Conservation (phyloP, 2,797 vertebrate species). For the Lutjanus argentimaculatus region DNA sequence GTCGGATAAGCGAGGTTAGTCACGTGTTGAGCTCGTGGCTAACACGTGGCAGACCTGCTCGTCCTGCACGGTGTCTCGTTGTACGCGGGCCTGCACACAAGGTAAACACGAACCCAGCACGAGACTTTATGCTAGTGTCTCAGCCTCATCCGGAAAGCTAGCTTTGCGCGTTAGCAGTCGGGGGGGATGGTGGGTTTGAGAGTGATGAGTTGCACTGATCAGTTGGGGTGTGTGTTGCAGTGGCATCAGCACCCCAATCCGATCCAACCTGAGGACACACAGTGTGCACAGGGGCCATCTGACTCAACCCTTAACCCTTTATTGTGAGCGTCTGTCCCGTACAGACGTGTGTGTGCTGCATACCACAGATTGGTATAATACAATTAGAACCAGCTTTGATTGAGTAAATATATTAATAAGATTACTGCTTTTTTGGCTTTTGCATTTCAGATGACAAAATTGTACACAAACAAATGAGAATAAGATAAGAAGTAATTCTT, state of each 20-base stretch:
- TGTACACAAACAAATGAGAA: too few species aligned
- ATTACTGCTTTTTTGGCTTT: too few species aligned
- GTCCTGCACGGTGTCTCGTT: rapidly evolving
- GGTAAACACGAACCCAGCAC: slow-evolving; percentile 72
- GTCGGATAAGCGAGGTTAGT: neutral
- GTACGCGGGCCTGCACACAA: slow-evolving; percentile 72
- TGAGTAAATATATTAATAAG: too few species aligned
- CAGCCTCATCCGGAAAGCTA: too few species aligned
- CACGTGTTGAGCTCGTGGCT: neutral
- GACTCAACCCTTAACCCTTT: slow-evolving; percentile 50
- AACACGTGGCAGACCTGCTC: neutral
- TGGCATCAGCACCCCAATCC: slow-evolving; percentile 53
- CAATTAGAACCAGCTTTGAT: too few species aligned
- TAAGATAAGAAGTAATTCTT: too few species aligned
- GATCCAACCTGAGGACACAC: slow-evolving; percentile 86
- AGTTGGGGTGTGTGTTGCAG: slow-evolving; percentile 68
- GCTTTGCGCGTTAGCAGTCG: rapidly evolving
- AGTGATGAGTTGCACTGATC: slow-evolving; percentile 83
- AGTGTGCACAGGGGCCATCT: slow-evolving; percentile 92
- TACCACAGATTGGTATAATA: neutral
- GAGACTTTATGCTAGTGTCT: neutral
- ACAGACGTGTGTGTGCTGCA: neutral
- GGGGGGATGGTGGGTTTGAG: slow-evolving; percentile 38
- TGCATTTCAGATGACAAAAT: too few species aligned
- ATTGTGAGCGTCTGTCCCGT: too few species aligned